Base-by-base conservation (phyloP, 2,797 vertebrate species). In the Limosa lapponica region DNA sequence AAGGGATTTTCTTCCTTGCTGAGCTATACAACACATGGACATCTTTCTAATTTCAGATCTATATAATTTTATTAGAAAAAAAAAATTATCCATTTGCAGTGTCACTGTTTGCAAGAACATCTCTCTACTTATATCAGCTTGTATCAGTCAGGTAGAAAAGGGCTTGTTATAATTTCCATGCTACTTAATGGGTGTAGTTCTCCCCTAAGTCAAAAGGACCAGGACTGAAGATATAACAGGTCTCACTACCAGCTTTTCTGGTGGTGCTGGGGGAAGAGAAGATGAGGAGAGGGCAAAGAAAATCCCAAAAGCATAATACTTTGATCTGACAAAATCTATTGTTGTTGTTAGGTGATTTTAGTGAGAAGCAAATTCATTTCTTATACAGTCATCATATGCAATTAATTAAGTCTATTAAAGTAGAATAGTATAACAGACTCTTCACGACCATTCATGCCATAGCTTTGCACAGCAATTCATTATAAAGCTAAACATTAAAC, bases 321-420 rank as follows among this genome's bases (percentile, higher is more conserved):
- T 49, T 19, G 44, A 49, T 78, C 27, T 51, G 22, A 78, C 37
- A 59, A 87, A 87, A 32, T 10, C 17, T 62, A 59, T 9, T 14
- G 22, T 24, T 67, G 16, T 39, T 91, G 28, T 66, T 30, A 49
- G 58, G 32, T 48, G 19, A 89, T 65, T 91, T 91, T 43, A 73
- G 9, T 66, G 46, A 79, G 30, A 93, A 78, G 23, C 8, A 89
- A 91, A 66, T 75, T 78, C 44, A 87, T 88, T 83, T 88, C 46
- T 79, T 87, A 62, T 25, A 75, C 13, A 62, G n/a, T 20, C 39
- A 72, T 59, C 62, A 36, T 52, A 77, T 55, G 36, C 51, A 92
- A 82, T 91, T 89, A 87, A 89, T 92, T 93, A 89, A 77, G 36
- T 55, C 46, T 78, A 71, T 72, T 93, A 84, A 78, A 81, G 39